Percentiles rank a stretch among this genome's conserved stretches.
Evolutionary conservation across 2,797 vertebrate species (phyloP).

Genomic region (Chelmon rostratus): DNA sequence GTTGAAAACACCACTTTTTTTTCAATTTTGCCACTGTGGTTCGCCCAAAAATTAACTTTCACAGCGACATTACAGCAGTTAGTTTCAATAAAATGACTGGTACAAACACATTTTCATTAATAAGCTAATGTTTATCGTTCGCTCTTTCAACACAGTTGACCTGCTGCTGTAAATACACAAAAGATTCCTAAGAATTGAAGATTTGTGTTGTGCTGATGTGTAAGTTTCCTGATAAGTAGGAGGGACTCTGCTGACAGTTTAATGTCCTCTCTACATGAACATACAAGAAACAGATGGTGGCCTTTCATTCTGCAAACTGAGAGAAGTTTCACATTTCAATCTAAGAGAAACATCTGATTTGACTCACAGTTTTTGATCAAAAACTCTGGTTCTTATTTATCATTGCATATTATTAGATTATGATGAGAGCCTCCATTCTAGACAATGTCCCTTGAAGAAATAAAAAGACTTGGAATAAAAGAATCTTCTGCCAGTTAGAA

Average conservation of each 20-base stretch:
- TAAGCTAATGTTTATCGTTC: conserved; percentile 40
- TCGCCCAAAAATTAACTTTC: conserved; percentile 5
- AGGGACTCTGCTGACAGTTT: conserved; percentile 77
- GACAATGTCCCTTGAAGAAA: conserved; percentile 81
- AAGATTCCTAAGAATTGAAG: conserved; percentile 55
- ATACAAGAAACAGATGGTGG: conserved; percentile 84
- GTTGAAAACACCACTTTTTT: conserved; percentile 24
- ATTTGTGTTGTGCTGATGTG: conserved; percentile 68
- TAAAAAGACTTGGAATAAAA: conserved; percentile 79
- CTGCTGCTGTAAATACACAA: conserved; percentile 52
- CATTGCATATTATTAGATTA: conserved; percentile 78
- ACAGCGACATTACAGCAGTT: background rate
- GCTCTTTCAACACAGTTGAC: conserved; percentile 35
- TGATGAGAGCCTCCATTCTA: conserved; percentile 75
- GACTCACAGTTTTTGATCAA: conserved; percentile 81
- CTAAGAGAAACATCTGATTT: conserved; percentile 80
- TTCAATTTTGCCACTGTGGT: background rate
- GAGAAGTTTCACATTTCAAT: conserved; percentile 79
- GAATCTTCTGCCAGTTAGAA: conserved; percentile 80
- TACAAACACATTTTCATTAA: conserved; percentile 2
- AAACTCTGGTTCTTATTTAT: conserved; percentile 77
- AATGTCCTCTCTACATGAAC: conserved; percentile 75
- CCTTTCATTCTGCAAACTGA: conserved; percentile 79
- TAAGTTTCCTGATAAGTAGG: conserved; percentile 70
- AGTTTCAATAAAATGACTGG: conserved; percentile 30